phyloP scores from a whole-genome alignment of 2,888 invertebrate genomes.

The Netelia inedita region DNA sequence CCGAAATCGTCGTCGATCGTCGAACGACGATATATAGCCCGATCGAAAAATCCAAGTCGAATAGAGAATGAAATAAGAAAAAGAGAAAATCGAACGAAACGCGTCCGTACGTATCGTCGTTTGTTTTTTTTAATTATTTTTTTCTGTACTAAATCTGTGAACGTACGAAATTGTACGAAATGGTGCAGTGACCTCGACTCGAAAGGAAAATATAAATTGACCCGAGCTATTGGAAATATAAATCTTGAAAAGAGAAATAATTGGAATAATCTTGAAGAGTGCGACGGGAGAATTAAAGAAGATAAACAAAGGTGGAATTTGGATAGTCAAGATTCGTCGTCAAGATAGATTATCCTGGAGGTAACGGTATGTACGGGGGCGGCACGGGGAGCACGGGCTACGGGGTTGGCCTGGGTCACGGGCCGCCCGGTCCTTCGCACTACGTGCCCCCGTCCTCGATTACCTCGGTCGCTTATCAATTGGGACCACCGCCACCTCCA shows the following conservation, averaged over 20 bases:
- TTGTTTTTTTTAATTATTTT: background rate
- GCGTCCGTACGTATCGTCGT: background rate
- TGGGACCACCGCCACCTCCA: slow-evolving; percentile 79
- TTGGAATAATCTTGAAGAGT: slow-evolving; percentile 1
- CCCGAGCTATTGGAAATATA: background rate
- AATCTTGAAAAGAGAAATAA: background rate
- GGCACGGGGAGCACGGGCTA: slow-evolving; percentile 81
- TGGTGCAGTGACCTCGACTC: background rate
- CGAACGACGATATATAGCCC: slow-evolving; percentile 9
- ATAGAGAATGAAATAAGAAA: background rate
- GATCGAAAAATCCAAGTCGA: background rate
- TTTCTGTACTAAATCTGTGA: background rate
- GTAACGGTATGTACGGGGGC: slow-evolving; percentile 82
- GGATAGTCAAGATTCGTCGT: slow-evolving; percentile 56
- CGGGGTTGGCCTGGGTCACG: slow-evolving; percentile 81
- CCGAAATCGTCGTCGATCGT: slow-evolving; percentile 66
- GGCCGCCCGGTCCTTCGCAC: slow-evolving; percentile 81
- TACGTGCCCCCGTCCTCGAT: slow-evolving; percentile 78
- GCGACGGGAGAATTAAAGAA: background rate
- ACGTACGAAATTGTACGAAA: background rate
- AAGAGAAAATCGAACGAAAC: background rate
- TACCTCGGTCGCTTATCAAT: slow-evolving; percentile 80
- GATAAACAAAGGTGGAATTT: background rate
- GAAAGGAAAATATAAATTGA: background rate
- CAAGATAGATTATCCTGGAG: slow-evolving; percentile 83